Conservation (phyloP, 2,888 invertebrate species). For the Idaea biselata region DNA sequence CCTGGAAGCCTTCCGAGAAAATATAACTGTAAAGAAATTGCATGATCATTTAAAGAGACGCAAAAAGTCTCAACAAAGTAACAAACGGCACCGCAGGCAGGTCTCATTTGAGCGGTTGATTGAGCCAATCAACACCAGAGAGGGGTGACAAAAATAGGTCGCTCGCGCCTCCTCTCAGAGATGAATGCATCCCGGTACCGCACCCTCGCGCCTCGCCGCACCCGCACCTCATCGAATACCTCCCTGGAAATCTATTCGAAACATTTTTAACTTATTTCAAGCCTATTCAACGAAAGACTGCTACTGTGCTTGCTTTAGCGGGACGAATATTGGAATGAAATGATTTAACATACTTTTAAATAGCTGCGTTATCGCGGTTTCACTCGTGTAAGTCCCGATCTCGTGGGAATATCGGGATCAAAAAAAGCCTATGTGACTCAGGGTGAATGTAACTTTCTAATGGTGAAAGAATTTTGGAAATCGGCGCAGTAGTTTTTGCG, state of each 20-base stretch:
- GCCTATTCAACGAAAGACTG: neutral
- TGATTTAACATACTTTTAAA: neutral
- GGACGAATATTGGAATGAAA: neutral
- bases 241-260: neutral
- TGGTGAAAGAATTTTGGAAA: no score
- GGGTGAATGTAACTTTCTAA: no score
- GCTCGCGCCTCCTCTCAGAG: neutral
- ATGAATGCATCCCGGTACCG: neutral
- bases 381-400: no score
- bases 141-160: neutral
- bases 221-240: neutral
- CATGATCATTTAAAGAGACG: neutral
- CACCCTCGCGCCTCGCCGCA: neutral
- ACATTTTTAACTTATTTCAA: neutral
- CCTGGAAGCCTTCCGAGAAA: neutral
- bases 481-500: no score
- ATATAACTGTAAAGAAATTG: neutral
- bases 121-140: neutral
- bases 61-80: neutral
- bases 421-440: no score
- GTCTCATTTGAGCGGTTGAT: slow-evolving; percentile 1
- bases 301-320: neutral
- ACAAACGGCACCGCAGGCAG: neutral
- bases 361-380: no score
- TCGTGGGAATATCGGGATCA: no score